phyloP scores from a whole-genome alignment of 2,797 vertebrate species.

The Rallus crepitans region DNA sequence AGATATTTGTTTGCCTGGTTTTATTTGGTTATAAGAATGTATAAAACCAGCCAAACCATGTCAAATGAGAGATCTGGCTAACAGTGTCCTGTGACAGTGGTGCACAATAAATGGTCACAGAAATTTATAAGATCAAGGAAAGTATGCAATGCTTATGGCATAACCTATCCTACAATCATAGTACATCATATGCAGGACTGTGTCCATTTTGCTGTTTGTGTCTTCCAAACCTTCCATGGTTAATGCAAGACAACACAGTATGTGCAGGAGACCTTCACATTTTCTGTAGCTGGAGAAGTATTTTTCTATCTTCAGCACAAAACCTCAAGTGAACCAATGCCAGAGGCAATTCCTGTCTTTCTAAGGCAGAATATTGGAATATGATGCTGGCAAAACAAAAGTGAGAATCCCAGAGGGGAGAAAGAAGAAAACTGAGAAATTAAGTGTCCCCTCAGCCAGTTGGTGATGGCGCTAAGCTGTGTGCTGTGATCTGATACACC shows the following conservation, averaged over 20 bases:
- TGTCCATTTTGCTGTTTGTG: neutral
- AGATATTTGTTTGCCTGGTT: neutral
- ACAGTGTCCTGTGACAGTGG: neutral
- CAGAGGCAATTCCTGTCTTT: neutral
- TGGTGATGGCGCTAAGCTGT: too few species aligned
- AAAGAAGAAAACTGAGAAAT: neutral
- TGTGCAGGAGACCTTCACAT: fast-evolving
- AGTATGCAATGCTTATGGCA: neutral
- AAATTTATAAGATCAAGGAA: neutral
- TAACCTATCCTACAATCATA: neutral
- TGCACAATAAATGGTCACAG: neutral
- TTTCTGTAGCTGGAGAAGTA: neutral
- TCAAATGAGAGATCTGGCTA: neutral
- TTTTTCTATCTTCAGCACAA: neutral
- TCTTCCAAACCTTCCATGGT: neutral
- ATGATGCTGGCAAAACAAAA: neutral
- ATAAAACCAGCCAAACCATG: neutral
- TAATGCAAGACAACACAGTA: neutral
- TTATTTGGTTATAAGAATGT: neutral
- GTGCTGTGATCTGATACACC: too few species aligned
- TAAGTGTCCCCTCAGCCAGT: too few species aligned
- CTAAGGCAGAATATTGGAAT: neutral
- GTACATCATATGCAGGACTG: fast-evolving
- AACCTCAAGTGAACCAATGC: neutral
- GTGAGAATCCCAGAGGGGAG: neutral